Base-by-base conservation (phyloP, 2,113 vertebrate species). In the Hepsetus odoe region DNA sequence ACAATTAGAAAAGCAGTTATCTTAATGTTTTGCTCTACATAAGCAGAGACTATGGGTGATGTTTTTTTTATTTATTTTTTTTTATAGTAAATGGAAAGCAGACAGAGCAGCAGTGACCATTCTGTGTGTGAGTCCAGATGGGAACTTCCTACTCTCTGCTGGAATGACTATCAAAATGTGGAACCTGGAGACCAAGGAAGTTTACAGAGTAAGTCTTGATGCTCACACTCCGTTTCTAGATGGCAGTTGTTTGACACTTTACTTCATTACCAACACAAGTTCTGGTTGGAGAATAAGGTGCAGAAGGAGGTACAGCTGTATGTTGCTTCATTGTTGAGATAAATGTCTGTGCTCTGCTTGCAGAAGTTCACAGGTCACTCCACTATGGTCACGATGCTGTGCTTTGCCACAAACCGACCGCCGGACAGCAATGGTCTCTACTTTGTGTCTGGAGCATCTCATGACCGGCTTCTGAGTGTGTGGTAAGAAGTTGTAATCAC, bases 361-460 rank as follows among this genome's bases (percentile, higher is more conserved):
- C 80, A 99, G 97, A 95, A 94, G 90, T 99, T 99, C 91, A 99
- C 98, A 77, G 98, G 98, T 73, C 98, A 99, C 77, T 94, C 96
- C 24, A 94, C 95, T 0, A 93, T 96, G 69, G 95, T 99, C 86
- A 96, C 96, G 79, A 96, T 94, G 64, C 93, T 99, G 85, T 88
- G 87, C 83, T 99, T 99, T 83, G 95, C 95, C 75, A 96, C 95
- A 70, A 88, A 94, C 1, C 91, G 95, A 84, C 94, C 96, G 55
- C 87, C 94, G 5, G 96, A 93, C 82, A 93, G 96, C 86, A 94
- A 96, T 24, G 95, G 96, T 20, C 94, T 99, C 65, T 99, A 99
- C 83, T 99, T 99, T 90, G 89, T 99, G 74, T 99, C 98, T 35
- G 96, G 96, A 66, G 97, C 97, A 1, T 88, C 95, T 6, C 94